A percentile compares a stretch with the other conserved stretches of the same genome.
Evolutionary conservation across 2,113 vertebrate genomes (phyloP).

Genomic region (Stegostoma tigrinum): DNA sequence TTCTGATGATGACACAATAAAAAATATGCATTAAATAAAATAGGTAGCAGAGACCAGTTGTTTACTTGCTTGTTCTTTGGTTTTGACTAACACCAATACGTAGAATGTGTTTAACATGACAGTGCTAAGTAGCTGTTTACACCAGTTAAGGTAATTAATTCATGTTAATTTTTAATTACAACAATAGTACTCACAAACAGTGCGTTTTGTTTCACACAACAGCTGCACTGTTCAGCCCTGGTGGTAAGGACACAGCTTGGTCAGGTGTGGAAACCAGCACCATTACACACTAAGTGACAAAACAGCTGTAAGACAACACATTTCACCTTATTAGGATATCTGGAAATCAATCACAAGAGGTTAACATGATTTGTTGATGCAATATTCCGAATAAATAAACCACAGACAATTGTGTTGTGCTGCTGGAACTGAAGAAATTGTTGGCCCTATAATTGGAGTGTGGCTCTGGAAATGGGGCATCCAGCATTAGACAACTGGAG

Average conservation of each 20-base stretch:
- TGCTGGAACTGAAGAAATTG: not conserved
- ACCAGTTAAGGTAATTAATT: slow-evolving; percentile 94
- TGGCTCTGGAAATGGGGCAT: not conserved
- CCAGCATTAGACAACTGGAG: not conserved
- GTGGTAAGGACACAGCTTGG: slow-evolving; percentile 63
- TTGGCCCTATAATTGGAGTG: too few relatives aligned
- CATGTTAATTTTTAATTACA: slow-evolving; percentile 98
- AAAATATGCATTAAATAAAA: not conserved
- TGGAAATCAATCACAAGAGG: not conserved
- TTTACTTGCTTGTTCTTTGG: slow-evolving; percentile 71
- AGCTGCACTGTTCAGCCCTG: slow-evolving; percentile 74
- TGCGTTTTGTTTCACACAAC: slow-evolving; percentile 77
- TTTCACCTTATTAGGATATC: not conserved
- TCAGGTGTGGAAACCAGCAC: slow-evolving; percentile 66
- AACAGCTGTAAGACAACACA: slow-evolving; percentile 20
- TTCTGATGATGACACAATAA: not conserved
- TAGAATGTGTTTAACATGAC: slow-evolving; percentile 70
- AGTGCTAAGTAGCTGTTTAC: slow-evolving; percentile 89
- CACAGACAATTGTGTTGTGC: not conserved
- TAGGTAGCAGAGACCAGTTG: slow-evolving; percentile 42
- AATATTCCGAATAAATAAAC: not conserved
- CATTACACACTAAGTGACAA: slow-evolving; percentile 43
- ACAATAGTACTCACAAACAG: slow-evolving; percentile 82
- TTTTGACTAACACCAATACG: slow-evolving; percentile 78
- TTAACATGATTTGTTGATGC: not conserved